A percentile compares a stretch with the other conserved stretches of the same genome.
phyloP scores from a whole-genome alignment of 2,113 vertebrate species.

The Hippocampus barbouri region DNA sequence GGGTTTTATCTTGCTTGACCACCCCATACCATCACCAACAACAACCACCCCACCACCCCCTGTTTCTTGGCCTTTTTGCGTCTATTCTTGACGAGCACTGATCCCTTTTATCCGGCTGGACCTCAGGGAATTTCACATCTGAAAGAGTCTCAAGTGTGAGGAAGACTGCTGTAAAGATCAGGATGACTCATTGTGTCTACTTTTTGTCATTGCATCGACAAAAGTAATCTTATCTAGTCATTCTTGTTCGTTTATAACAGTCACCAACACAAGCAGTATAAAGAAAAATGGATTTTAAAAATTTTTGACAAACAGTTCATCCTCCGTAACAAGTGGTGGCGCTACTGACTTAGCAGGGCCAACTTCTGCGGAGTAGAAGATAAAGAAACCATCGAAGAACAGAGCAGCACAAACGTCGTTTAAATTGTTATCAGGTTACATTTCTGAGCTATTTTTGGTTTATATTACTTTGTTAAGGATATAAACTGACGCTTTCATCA shows the following conservation, averaged over 20 bases:
- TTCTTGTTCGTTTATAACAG: too few species aligned
- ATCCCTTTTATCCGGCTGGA: slow-evolving; percentile 29
- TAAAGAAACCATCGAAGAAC: slow-evolving; percentile 30
- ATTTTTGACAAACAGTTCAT: neutral
- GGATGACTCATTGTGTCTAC: neutral
- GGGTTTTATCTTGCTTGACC: neutral
- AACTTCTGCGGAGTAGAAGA: neutral
- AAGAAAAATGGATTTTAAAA: neutral
- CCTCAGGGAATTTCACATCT: slow-evolving; percentile 27
- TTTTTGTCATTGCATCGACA: neutral
- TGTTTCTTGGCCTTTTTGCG: slow-evolving; percentile 1
- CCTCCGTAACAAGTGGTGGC: slow-evolving; percentile 16
- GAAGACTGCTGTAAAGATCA: neutral
- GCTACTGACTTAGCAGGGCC: neutral
- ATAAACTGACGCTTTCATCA: neutral
- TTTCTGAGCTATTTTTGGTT: slow-evolving; percentile 9
- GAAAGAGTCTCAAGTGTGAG: slow-evolving; percentile 24
- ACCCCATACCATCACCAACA: too few species aligned
- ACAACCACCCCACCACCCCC: too few species aligned
- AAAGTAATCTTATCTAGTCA: neutral
- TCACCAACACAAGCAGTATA: neutral
- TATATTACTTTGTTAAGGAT: neutral
- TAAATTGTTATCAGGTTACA: slow-evolving; percentile 33
- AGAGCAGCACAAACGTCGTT: slow-evolving; percentile 23
- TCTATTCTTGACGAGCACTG: slow-evolving; percentile 27